Evolutionary conservation across 2,888 invertebrate species (phyloP), one percentile per base, ranked within the genome.

Genomic region (Sylvicola cinctus): DNA sequence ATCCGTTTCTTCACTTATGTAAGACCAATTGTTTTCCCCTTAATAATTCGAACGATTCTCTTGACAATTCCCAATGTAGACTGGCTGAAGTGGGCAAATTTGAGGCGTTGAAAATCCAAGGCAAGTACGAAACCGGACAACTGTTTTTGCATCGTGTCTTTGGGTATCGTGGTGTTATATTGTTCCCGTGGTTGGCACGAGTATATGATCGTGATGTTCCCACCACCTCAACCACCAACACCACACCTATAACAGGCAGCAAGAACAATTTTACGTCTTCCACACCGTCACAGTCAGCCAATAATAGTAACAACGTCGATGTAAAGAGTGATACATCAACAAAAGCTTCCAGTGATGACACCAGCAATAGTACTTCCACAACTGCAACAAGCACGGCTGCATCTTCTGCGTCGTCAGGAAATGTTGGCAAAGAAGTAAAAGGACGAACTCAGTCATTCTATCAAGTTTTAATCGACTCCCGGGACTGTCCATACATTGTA

Each of bases 401-500:
- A 5, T n/a, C n/a, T n/a, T n/a, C n/a, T n/a, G n/a, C n/a, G n/a
- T n/a, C n/a, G n/a, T 29, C 26, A 4, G 43, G 36, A 5, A 62
- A 55, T 42, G 76, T 74, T 12, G 74, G 77, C 20, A 84, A 83
- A 52, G 87, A 87, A 60, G 83, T 85, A 8, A 81, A 87, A 57
- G 87, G 90, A 31, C 70, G 76, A 51, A 81, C 85, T 6, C 88
- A 91, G 49, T 84, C 90, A 27, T 96, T 91, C 57, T 98, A 98
- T 58, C 95, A 98, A 66, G 95, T 93, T 29, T 66, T 98, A 29
- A 95, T 98, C 44, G 96, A 98, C 58, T 81, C 88, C 39, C 68
- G 95, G 50, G 96, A 98, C 63, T 91, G 90, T 50, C 90, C 93
- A 6, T 87, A 79, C 55, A 93, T 96, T 63, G 87, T 88, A 66